phyloP scores from a whole-genome alignment of 1,140 invertebrate genomes.

The Drosophila micromelanica region DNA sequence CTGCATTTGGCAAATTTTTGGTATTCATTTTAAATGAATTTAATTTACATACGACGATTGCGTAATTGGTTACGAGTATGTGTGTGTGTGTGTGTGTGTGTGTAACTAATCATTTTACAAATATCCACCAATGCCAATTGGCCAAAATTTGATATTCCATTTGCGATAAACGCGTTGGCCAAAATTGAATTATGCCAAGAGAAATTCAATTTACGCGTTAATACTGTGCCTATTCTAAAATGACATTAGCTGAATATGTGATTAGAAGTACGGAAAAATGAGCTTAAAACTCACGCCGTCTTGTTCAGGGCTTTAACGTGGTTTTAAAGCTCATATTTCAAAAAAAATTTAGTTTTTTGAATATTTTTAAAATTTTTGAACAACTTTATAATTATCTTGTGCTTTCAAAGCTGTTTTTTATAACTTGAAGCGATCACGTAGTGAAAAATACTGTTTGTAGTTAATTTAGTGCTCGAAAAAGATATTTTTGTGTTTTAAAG shows the following conservation, averaged over 20 bases:
- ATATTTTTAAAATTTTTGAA: too few species aligned
- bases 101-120: constrained; percentile 24
- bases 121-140: constrained; percentile 12
- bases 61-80: constrained; percentile 15
- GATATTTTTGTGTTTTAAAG: too few species aligned
- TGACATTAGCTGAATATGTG: not conserved
- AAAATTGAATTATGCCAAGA: constrained; percentile 15
- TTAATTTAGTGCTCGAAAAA: too few species aligned
- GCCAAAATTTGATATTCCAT: constrained; percentile 35
- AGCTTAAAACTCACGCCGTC: too few species aligned
- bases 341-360: too few species aligned
- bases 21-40: constrained; percentile 20
- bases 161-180: constrained; percentile 28
- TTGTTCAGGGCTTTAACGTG: too few species aligned
- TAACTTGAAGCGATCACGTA: too few species aligned
- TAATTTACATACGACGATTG: constrained; percentile 16
- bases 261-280: too few species aligned
- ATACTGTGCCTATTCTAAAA: not conserved
- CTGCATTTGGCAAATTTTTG: constrained; percentile 19
- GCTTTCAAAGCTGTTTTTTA: too few species aligned
- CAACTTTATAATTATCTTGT: too few species aligned
- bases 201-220: not conserved
- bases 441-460: too few species aligned
- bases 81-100: constrained; percentile 1
- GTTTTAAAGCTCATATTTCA: too few species aligned